These are phyloP conservation scores for Amphimallon solstitiale DNA, from an alignment of 2,888 invertebrate genomes.

Conservation along the genomic window DNA sequence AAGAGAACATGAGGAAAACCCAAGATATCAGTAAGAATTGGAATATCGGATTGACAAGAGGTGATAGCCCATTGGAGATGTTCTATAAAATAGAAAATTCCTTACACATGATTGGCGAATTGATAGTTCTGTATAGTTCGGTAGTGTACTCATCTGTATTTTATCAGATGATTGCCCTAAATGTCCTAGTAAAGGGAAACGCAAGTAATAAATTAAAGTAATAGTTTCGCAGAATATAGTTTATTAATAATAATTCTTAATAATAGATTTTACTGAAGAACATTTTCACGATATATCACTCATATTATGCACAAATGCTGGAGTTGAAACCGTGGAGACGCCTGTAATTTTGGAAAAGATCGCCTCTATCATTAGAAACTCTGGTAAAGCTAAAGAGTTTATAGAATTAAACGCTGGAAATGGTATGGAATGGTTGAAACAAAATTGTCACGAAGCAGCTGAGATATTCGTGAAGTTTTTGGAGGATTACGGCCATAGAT, in stretches of 20 bases:
- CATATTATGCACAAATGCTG: constrained; percentile 73
- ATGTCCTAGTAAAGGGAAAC: constrained; percentile 64
- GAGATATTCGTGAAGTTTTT: constrained; percentile 61
- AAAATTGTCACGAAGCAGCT: constrained; percentile 63
- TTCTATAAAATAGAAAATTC: constrained; percentile 57
- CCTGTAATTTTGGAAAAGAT: constrained; percentile 59
- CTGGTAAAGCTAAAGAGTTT: constrained; percentile 65
- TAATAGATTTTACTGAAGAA: constrained; percentile 49
- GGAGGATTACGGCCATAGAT: constrained; percentile 75
- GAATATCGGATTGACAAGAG: constrained; percentile 54
- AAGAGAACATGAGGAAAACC: constrained; percentile 53
- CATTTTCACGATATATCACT: constrained; percentile 76
- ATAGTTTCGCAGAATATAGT: not conserved
- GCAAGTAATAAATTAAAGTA: too few relatives aligned
- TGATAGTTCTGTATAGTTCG: constrained; percentile 61
- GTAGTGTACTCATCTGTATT: constrained; percentile 65
- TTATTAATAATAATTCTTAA: too few relatives aligned
- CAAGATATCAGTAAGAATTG: constrained; percentile 57
- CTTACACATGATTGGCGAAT: constrained; percentile 50
- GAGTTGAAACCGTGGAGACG: constrained; percentile 81
- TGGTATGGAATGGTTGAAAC: constrained; percentile 70
- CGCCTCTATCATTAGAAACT: constrained; percentile 49
- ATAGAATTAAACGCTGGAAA: constrained; percentile 63
- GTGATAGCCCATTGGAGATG: constrained; percentile 54
- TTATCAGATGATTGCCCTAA: constrained; percentile 68